Evolutionary conservation across 1,140 invertebrate species (phyloP).

Genomic region (Kradibia gibbosae): DNA sequence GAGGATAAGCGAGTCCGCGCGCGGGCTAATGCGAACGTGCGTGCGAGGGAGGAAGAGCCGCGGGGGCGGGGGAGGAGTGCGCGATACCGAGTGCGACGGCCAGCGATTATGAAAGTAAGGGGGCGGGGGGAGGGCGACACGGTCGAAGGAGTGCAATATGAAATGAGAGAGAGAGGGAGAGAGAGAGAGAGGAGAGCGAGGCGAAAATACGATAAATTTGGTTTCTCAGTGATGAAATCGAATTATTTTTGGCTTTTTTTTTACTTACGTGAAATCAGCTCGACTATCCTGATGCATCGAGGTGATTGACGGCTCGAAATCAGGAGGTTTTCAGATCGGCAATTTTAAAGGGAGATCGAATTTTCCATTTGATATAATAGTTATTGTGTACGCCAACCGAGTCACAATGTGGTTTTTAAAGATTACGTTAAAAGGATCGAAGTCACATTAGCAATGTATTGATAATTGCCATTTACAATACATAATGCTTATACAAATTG

Average conservation of each 20-base stretch:
- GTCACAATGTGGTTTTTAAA: neutral
- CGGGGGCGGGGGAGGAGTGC: neutral
- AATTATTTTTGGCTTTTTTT: conserved; percentile 23
- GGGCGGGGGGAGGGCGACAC: neutral
- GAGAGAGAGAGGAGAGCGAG: neutral
- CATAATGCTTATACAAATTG: neutral
- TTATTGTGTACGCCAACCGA: neutral
- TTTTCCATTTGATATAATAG: neutral
- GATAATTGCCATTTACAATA: neutral
- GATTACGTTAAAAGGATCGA: neutral
- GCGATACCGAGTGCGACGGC: too few species aligned
- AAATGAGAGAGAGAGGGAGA: neutral
- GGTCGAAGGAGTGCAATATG: neutral
- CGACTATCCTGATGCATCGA: neutral
- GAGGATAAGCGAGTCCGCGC: neutral
- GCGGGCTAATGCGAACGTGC: too few species aligned
- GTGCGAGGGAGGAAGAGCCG: neutral
- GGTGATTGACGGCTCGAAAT: neutral
- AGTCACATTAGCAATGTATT: neutral
- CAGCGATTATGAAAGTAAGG: too few species aligned
- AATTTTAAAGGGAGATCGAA: too few species aligned
- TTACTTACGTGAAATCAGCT: neutral
- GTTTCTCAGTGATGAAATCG: neutral
- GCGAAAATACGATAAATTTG: neutral
- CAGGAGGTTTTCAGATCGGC: neutral